Conservation (phyloP, 2,888 invertebrate species). For the Scaptodrosophila latifasciaeformis region DNA sequence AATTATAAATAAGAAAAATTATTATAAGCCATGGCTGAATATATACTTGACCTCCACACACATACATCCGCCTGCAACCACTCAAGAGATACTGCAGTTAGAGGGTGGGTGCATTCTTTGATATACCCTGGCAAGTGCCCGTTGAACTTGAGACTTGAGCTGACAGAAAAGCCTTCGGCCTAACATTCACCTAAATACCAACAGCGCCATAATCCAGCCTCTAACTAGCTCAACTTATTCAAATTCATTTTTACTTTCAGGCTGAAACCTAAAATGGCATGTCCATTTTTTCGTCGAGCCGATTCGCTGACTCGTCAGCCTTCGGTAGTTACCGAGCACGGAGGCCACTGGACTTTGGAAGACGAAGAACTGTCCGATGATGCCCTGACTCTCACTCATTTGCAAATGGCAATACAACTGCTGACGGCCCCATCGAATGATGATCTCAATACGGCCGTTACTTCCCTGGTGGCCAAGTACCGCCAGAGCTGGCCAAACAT, state of each 20-base stretch:
- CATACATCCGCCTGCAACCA: constrained; percentile 26
- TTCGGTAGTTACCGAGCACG: constrained; percentile 69
- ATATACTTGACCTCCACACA: constrained; percentile 40
- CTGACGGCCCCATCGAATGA: constrained; percentile 87
- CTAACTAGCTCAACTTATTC: too few relatives aligned
- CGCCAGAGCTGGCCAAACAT: constrained; percentile 76
- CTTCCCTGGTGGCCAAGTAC: constrained; percentile 81
- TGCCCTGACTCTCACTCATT: constrained; percentile 80
- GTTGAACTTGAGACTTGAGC: constrained; percentile 67
- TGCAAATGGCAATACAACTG: constrained; percentile 87
- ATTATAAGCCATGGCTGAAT: constrained; percentile 25
- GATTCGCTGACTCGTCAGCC: constrained; percentile 73
- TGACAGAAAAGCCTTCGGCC: constrained; percentile 23
- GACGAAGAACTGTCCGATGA: constrained; percentile 74
- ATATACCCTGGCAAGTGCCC: constrained; percentile 38
- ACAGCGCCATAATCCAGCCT: too few relatives aligned
- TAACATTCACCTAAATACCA: too few relatives aligned
- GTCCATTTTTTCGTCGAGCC: constrained; percentile 73
- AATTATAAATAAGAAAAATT: constrained; percentile 23
- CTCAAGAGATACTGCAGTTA: constrained; percentile 14
- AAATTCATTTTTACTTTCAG: too few relatives aligned
- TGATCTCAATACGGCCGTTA: constrained; percentile 81
- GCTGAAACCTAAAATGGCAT: constrained; percentile 73
- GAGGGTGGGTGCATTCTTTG: constrained; percentile 2
- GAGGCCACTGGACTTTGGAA: constrained; percentile 71